Conservation (phyloP, 2,888 invertebrate species). For the Polydesmus complanatus region DNA sequence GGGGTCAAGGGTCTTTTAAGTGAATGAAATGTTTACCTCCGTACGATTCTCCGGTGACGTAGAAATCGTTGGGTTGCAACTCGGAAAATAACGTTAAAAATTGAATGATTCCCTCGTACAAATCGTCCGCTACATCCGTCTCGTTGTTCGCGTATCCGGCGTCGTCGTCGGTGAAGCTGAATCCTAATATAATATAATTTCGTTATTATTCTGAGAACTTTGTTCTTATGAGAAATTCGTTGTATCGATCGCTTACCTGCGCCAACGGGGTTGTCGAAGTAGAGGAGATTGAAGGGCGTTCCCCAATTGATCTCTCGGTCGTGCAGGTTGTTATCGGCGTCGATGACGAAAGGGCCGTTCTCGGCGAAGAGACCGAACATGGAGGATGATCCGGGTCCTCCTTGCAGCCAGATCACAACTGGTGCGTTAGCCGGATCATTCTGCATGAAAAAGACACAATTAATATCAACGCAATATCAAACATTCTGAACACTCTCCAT, state of each 20-base stretch:
- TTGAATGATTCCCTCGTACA: slow-evolving; percentile 31
- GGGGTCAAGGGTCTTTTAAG: no score
- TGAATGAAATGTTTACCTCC: no score
- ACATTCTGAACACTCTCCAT: no score
- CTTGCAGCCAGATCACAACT: slow-evolving; percentile 33
- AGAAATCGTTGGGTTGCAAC: slow-evolving; percentile 30
- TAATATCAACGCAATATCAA: no score
- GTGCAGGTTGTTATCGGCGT: slow-evolving; percentile 16
- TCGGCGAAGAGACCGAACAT: slow-evolving; percentile 44
- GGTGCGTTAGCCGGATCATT: slow-evolving; percentile 26
- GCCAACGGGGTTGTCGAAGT: slow-evolving; percentile 85
- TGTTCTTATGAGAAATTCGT: neutral
- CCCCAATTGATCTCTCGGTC: slow-evolving; percentile 53
- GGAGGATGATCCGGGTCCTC: slow-evolving; percentile 34
- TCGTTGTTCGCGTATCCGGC: slow-evolving; percentile 30
- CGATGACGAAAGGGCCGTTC: slow-evolving; percentile 44
- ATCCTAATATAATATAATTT: slow-evolving; percentile 24
- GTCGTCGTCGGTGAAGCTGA: slow-evolving; percentile 33
- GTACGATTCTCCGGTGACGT: slow-evolving; percentile 23
- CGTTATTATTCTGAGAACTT: neutral
- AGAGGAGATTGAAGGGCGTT: slow-evolving; percentile 60
- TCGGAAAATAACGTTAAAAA: slow-evolving; percentile 32
- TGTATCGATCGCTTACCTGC: slow-evolving; percentile 36
- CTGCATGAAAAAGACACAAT: no score
- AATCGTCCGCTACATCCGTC: slow-evolving; percentile 31